Evolutionary conservation across 1,140 invertebrate genomes (phyloP).

Genomic region (Octopus sinensis): DNA sequence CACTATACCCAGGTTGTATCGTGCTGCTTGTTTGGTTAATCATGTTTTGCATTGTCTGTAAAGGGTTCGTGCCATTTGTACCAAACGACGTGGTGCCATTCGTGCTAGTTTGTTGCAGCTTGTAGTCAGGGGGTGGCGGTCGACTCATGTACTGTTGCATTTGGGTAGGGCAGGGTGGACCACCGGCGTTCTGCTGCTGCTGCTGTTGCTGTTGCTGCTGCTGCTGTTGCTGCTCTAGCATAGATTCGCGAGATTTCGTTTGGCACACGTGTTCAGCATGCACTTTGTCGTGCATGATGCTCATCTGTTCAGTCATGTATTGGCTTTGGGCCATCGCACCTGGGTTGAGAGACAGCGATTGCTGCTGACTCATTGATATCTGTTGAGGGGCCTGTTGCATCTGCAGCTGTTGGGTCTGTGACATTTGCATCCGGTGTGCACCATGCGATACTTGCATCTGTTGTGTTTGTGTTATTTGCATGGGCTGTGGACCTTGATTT

Average conservation of each 20-base stretch:
- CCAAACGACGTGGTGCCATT: conserved; percentile 18
- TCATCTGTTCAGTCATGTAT: conserved; percentile 39
- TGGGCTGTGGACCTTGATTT: conserved; percentile 31
- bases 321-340: conserved; percentile 44
- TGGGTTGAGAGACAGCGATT: conserved; percentile 57
- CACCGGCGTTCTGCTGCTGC: conserved; percentile 27
- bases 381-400: conserved; percentile 65
- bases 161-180: conserved; percentile 17
- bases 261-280: conserved; percentile 20
- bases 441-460: conserved; percentile 51
- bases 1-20: conserved; percentile 38
- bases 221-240: conserved; percentile 28
- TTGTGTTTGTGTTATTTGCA: conserved; percentile 50
- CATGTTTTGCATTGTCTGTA: conserved; percentile 57
- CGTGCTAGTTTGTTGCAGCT: conserved; percentile 39
- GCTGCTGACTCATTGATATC: conserved; percentile 77
- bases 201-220: conserved; percentile 37
- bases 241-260: conserved; percentile 26
- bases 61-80: conserved; percentile 37
- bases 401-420: conserved; percentile 81
- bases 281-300: conserved; percentile 39
- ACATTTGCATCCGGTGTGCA: conserved; percentile 67
- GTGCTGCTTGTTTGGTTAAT: conserved; percentile 49
- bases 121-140: conserved; percentile 51
- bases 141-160: conserved; percentile 47